Base-by-base conservation (phyloP, 2,113 vertebrate species). In the Budorcas taxicolor region DNA sequence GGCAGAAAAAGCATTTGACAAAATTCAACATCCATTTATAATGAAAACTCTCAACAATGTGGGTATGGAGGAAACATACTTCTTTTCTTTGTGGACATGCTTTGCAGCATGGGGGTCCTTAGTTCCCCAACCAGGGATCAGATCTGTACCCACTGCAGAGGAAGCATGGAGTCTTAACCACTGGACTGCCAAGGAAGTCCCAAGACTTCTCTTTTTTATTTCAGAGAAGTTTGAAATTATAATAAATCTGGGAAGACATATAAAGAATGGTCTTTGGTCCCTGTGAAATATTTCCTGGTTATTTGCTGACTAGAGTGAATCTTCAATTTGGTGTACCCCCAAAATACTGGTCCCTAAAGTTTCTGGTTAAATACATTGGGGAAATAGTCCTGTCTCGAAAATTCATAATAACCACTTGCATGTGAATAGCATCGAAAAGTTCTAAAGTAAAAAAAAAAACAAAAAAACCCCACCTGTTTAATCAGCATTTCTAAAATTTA, bases 401-500 rank as follows among this genome's bases (percentile, higher is more conserved):
- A 91, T 60, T 81, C 10, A 88, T 33, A 45, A 84, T 53, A 45
- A 53, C 43, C 19, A 82, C 50, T 17, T 90, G 47, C 23, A 29
- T 82, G 91, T 81, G 27, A 92, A 50, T 53, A 29, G 36, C 36
- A 76, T 62, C 47, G 33, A 86, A 52, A 97, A 97, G 47, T 52
- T 94, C 21, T 62, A 57, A 64, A 94, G 76, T 71, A 17, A 96
- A 95, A 89, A 94, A 21, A 89, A 31, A 89, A 36, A 64, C 6
- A 11, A n/a, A 62, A 67, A 1, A 9, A 1, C 16, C 17, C 19
- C 3, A 74, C 7, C 13, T 82, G 55, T 57, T 74, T 81, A 94
- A 71, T 6, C 23, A 93, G 74, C n/a, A 88, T 92, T 92, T 94
- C 85, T 64, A 92, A 76, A 90, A 96, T 60, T 87, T 94, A 97